Conservation (phyloP, 2,113 vertebrate species). For the Cephalopterus ornatus region DNA sequence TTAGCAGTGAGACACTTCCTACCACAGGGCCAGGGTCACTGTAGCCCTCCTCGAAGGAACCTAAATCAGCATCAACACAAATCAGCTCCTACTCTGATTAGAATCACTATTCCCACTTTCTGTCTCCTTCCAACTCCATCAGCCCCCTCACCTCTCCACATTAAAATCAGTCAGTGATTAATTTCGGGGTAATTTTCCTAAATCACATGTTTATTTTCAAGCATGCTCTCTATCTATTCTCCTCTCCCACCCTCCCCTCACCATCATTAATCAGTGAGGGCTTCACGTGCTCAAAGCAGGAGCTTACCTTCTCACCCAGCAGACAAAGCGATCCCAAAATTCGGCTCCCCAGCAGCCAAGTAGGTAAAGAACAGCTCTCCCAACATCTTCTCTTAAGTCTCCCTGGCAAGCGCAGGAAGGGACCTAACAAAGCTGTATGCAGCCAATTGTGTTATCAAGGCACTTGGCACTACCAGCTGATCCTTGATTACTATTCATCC, state of each 20-base stretch:
- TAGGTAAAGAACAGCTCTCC: not conserved
- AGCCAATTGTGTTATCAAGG: constrained; percentile 68
- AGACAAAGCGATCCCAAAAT: not conserved
- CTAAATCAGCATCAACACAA: not conserved
- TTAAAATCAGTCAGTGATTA: not conserved
- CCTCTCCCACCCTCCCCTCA: not conserved
- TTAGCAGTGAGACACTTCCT: not conserved
- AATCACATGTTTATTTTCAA: not conserved
- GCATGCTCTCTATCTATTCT: not conserved
- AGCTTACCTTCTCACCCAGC: not conserved
- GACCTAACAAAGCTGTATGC: constrained; percentile 60
- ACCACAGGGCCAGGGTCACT: not conserved
- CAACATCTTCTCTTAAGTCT: not conserved
- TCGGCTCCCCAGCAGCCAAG: not conserved
- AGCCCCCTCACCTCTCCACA: not conserved
- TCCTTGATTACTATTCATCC: constrained; percentile 63
- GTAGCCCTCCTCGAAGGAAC: not conserved
- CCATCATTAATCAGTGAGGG: not conserved
- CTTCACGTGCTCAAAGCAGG: not conserved
- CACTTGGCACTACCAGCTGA: constrained; percentile 71
- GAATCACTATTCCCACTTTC: not conserved
- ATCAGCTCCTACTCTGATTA: not conserved
- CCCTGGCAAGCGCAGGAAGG: not conserved
- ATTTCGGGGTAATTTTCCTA: not conserved
- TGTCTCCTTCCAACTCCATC: not conserved